Evolutionary conservation across 2,888 invertebrate genomes (phyloP).

Genomic region (Drosophila flavopinicola): DNA sequence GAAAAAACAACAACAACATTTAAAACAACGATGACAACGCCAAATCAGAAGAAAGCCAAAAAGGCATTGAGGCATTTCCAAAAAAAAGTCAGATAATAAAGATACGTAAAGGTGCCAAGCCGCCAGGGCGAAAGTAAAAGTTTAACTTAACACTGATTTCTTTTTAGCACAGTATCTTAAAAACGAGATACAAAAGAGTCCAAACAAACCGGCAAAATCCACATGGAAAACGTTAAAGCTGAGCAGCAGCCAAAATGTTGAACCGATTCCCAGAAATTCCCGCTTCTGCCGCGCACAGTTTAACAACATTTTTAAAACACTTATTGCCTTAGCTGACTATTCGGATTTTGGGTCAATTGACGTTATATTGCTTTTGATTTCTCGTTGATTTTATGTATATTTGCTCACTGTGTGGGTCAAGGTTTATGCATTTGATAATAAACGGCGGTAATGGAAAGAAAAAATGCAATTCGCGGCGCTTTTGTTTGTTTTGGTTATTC

Average conservation of each 20-base stretch:
- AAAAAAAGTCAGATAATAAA: constrained; percentile 28
- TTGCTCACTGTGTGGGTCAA: constrained; percentile 54
- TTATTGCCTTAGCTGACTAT: not conserved
- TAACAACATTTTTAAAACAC: constrained; percentile 37
- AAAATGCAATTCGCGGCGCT: constrained; percentile 32
- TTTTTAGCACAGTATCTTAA: constrained; percentile 50
- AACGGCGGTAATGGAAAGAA: not conserved
- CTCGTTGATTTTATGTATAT: constrained; percentile 3
- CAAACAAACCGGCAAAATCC: constrained; percentile 78
- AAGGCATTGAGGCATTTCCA: constrained; percentile 46
- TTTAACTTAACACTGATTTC: constrained; percentile 55
- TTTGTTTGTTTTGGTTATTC: constrained; percentile 23
- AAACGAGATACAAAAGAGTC: no score
- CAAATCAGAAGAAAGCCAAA: constrained; percentile 58
- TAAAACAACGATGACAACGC: constrained; percentile 39
- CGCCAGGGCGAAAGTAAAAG: constrained; percentile 72
- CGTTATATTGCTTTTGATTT: constrained; percentile 17
- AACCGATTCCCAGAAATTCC: constrained; percentile 23
- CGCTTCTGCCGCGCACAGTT: constrained; percentile 23
- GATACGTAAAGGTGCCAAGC: constrained; percentile 42
- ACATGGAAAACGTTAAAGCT: constrained; percentile 56
- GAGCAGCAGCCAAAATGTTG: constrained; percentile 27
- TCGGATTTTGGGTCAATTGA: constrained; percentile 17
- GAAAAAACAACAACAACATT: constrained; percentile 12
- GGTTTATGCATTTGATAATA: constrained; percentile 40